These are phyloP conservation scores for Catharus bicknelli DNA, from an alignment of 2,113 vertebrate genomes.

Conservation along the genomic window DNA sequence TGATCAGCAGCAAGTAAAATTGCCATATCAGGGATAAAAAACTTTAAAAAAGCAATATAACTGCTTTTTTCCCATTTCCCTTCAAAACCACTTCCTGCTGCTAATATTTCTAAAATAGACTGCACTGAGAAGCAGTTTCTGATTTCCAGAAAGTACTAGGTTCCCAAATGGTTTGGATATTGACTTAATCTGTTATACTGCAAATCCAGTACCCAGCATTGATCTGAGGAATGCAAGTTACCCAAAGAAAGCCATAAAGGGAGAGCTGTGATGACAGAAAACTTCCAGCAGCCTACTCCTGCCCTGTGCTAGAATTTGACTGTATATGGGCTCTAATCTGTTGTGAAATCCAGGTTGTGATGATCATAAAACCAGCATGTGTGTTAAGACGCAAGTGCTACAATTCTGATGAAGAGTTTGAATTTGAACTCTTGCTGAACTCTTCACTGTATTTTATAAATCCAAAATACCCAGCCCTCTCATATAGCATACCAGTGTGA, in stretches of 20 bases:
- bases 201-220: background rate
- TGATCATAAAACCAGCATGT: background rate
- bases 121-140: background rate
- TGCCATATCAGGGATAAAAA: background rate
- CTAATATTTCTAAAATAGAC: background rate
- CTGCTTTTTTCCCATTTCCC: background rate
- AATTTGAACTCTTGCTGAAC: background rate
- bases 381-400: background rate
- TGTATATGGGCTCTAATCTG: rapidly evolving
- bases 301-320: background rate
- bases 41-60: background rate
- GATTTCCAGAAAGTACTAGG: background rate
- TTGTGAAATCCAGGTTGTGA: background rate
- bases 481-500: background rate
- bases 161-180: background rate
- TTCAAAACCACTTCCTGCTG: background rate
- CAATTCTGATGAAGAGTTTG: background rate
- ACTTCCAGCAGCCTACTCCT: background rate
- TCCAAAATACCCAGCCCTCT: background rate
- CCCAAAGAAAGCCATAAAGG: background rate
- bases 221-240: background rate
- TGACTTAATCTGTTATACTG: background rate
- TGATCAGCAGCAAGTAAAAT: background rate
- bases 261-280: background rate
- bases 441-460: background rate